phyloP scores from a whole-genome alignment of 2,888 invertebrate genomes.

The Dione vanillae region DNA sequence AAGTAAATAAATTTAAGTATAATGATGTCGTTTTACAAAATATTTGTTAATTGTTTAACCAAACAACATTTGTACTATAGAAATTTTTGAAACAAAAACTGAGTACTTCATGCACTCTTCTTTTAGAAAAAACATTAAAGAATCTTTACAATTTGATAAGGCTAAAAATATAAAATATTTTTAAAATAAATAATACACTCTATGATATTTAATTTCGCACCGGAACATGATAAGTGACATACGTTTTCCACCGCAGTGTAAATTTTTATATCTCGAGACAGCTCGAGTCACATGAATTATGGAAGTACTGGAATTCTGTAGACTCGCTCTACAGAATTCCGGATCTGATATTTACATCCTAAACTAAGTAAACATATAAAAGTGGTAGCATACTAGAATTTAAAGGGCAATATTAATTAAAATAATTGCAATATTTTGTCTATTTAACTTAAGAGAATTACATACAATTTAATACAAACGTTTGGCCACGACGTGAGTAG shows the following conservation, averaged over 20 bases:
- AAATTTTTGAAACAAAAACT: no score
- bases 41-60: no score
- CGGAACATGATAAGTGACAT: constrained; percentile 36
- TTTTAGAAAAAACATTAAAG: no score
- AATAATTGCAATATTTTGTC: background rate
- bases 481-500: no score
- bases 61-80: no score
- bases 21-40: no score
- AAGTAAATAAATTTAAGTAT: no score
- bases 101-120: no score
- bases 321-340: no score
- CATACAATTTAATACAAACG: no score
- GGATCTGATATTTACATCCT: constrained; percentile 66
- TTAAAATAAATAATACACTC: constrained; percentile 13
- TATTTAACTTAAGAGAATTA: no score
- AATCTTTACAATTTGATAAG: background rate
- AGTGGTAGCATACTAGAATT: constrained; percentile 18
- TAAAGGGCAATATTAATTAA: no score
- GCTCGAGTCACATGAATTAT: constrained; percentile 77
- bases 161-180: background rate
- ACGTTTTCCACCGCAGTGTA: constrained; percentile 58
- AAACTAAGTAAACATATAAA: constrained; percentile 48
- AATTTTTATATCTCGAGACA: constrained; percentile 66
- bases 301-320: constrained; percentile 63
- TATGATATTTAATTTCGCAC: constrained; percentile 27